phyloP scores from a whole-genome alignment of 2,113 vertebrate species.

The Clarias gariepinus region DNA sequence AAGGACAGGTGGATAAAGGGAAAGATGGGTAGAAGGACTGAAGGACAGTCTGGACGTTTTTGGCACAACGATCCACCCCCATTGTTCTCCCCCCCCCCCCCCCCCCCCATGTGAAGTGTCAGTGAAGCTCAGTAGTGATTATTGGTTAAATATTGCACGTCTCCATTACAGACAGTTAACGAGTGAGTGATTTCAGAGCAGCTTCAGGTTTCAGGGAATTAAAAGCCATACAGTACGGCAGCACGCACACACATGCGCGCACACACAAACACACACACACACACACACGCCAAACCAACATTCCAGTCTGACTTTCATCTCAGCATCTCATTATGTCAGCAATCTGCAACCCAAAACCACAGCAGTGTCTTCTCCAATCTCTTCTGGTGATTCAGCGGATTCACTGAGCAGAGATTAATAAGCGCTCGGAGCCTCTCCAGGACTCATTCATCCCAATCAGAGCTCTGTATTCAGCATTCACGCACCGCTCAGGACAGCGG shows the following conservation, averaged over 20 bases:
- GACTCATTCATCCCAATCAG: background rate
- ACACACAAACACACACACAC: background rate
- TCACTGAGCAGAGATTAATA: background rate
- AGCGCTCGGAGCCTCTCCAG: no score
- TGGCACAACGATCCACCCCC: background rate
- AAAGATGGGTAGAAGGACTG: no score
- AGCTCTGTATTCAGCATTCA: background rate
- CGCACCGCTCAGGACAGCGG: background rate
- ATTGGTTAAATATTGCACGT: background rate
- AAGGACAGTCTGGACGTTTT: background rate
- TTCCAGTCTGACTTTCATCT: conserved; percentile 22
- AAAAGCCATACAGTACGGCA: conserved; percentile 9
- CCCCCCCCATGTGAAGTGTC: background rate
- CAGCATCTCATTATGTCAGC: conserved; percentile 27
- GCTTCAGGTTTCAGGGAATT: background rate
- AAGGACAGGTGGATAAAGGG: background rate
- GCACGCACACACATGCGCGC: background rate
- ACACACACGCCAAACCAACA: background rate
- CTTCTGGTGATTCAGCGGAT: background rate
- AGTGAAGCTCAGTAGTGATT: no score
- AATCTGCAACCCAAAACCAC: conserved; percentile 17
- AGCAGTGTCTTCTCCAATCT: conserved; percentile 1
- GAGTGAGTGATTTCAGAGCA: background rate
- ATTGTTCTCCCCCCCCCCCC: no score
- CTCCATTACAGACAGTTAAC: background rate